Conservation (phyloP, 2,888 invertebrate genomes). For the Aleiodes alternator region DNA sequence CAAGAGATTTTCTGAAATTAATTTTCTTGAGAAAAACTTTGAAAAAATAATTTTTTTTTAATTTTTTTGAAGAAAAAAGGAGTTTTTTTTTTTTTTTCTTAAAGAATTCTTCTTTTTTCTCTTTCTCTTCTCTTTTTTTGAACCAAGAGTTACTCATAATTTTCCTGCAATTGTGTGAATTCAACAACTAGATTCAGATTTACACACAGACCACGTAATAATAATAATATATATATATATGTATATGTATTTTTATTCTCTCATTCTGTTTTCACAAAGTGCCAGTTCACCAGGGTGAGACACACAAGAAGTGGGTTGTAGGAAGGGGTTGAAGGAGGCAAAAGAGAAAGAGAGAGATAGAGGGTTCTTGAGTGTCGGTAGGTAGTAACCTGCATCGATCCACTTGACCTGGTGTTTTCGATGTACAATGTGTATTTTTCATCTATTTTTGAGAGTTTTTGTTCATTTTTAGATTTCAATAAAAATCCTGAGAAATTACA, state of each 20-base stretch:
- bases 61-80: no score
- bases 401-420: conserved; percentile 67
- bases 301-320: conserved; percentile 26
- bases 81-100: no score
- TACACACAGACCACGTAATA: conserved; percentile 2
- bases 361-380: conserved; percentile 44
- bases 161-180: conserved; percentile 4
- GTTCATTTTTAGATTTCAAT: no score
- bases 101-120: no score
- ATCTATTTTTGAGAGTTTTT: no score
- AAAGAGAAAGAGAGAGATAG: conserved; percentile 10
- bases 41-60: no score
- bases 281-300: conserved; percentile 32
- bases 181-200: background rate
- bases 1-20: no score
- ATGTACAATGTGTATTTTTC: no score
- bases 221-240: conserved; percentile 28
- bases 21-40: no score
- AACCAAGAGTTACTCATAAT: background rate
- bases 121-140: no score
- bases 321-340: conserved; percentile 5
- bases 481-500: no score
- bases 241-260: conserved; percentile 14
- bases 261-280: conserved; percentile 12
- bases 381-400: conserved; percentile 70